These are phyloP conservation scores for Ceyx cyanopectus DNA, from an alignment of 2,113 vertebrate genomes.

Conservation along the genomic window DNA sequence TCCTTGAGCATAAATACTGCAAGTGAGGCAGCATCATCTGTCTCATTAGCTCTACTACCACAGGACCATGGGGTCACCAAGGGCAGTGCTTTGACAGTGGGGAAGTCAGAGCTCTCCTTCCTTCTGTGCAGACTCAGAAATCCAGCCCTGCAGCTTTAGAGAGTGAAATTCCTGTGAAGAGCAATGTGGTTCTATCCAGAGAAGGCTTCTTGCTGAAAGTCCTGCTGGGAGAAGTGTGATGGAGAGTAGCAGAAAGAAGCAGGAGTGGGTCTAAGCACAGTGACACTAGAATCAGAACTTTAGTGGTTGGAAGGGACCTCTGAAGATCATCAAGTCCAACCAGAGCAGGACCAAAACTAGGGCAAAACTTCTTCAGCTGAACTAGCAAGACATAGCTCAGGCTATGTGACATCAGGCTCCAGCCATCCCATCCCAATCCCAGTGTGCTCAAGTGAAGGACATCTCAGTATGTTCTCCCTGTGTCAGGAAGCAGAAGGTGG, in stretches of 20 bases:
- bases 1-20: not conserved
- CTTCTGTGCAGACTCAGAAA: not conserved
- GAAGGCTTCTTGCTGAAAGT: not conserved
- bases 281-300: not conserved
- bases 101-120: not conserved
- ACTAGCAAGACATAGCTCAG: too few relatives aligned
- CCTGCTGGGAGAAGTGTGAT: not conserved
- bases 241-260: not conserved
- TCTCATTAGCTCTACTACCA: not conserved
- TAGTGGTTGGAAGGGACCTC: too few relatives aligned
- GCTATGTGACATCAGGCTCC: rapidly evolving
- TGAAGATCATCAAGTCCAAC: too few relatives aligned
- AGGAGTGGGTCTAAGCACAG: not conserved
- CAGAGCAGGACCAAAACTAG: too few relatives aligned
- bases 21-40: not conserved
- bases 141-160: not conserved
- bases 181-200: not conserved
- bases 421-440: too few relatives aligned
- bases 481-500: not conserved
- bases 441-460: not conserved
- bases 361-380: too few relatives aligned
- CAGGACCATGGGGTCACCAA: not conserved
- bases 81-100: not conserved
- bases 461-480: rapidly evolving
- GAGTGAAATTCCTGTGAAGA: not conserved